These are phyloP conservation scores for Actinemys pallida DNA, from an alignment of 2,113 vertebrate genomes.

Conservation along the genomic window DNA sequence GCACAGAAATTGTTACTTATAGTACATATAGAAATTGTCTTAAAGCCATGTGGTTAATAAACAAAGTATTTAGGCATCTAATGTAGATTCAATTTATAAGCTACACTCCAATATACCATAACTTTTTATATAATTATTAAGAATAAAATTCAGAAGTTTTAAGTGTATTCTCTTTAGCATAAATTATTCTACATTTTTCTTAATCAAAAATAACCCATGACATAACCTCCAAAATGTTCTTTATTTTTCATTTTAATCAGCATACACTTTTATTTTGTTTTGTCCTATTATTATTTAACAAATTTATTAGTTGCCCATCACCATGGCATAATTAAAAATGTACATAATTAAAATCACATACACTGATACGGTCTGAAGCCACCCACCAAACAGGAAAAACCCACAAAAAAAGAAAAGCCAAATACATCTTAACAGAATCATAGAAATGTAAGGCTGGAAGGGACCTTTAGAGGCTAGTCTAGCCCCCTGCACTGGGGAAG, in stretches of 20 bases:
- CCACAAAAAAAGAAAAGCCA: background rate
- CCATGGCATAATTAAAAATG: background rate
- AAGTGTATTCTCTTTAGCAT: background rate
- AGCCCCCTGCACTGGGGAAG: background rate
- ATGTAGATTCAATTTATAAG: background rate
- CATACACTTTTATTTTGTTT: background rate
- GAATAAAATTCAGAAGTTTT: background rate
- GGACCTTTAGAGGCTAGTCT: background rate
- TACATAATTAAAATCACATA: background rate
- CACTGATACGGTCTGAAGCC: background rate
- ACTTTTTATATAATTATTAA: background rate
- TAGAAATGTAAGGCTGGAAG: background rate
- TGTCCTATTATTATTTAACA: background rate
- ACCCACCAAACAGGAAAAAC: background rate
- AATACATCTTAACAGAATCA: background rate
- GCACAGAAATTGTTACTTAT: background rate
- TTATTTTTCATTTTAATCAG: background rate
- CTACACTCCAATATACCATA: background rate
- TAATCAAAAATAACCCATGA: background rate
- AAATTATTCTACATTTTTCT: background rate
- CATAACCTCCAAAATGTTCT: rapidly evolving
- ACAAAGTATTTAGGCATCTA: background rate
- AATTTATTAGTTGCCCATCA: background rate
- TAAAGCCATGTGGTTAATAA: background rate
- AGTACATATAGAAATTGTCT: background rate